Percentiles rank a stretch among this genome's conserved stretches.
These are phyloP conservation scores for Thamnophis sirtalis DNA, from an alignment of 2,113 vertebrate genomes.

Conservation along the genomic window DNA sequence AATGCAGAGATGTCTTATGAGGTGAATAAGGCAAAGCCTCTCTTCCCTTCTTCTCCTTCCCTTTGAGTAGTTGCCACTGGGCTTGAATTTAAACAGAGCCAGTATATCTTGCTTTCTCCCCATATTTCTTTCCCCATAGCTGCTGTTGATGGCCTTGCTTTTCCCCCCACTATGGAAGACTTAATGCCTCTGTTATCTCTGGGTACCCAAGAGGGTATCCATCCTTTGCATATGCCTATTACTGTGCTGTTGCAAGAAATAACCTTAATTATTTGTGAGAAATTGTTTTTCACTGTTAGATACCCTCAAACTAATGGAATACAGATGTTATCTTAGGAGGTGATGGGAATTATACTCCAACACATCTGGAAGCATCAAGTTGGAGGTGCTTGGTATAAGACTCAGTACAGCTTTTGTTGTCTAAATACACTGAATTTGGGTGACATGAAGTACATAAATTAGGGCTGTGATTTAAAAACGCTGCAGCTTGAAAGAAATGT, in stretches of 20 bases:
- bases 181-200: neutral
- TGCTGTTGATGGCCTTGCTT: neutral
- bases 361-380: neutral
- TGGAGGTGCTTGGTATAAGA: neutral
- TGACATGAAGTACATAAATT: neutral
- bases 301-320: neutral
- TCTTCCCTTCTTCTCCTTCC: neutral
- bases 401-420: neutral
- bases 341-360: neutral
- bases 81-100: neutral
- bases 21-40: neutral
- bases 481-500: conserved; percentile 27
- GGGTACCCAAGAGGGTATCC: neutral
- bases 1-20: neutral
- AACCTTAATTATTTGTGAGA: neutral
- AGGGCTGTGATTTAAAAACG: neutral
- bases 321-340: neutral
- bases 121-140: neutral
- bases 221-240: neutral
- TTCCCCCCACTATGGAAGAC: neutral
- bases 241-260: neutral
- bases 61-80: neutral
- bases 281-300: neutral
- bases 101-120: neutral
- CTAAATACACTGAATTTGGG: neutral